Conservation (phyloP, 1,140 invertebrate genomes). For the Drosophila bocki region DNA sequence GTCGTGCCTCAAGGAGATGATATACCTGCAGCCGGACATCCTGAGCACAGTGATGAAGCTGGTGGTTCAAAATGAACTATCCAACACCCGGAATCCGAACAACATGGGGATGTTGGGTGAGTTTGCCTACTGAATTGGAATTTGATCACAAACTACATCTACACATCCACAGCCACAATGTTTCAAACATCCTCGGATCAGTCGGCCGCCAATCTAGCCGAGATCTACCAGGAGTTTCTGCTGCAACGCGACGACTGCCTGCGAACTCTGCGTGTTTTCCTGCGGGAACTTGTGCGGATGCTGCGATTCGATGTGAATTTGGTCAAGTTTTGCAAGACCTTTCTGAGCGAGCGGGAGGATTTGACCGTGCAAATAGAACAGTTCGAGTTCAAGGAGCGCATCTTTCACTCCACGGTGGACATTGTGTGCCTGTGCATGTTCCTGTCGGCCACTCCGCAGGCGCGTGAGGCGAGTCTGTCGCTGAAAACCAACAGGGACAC, state of each 20-base stretch:
- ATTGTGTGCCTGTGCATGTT: slow-evolving; percentile 94
- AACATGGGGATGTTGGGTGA: slow-evolving; percentile 90
- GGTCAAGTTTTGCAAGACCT: slow-evolving; percentile 88
- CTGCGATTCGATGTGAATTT: slow-evolving; percentile 93
- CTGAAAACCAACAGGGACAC: slow-evolving; percentile 74
- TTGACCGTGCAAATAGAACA: slow-evolving; percentile 85
- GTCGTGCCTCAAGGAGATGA: slow-evolving; percentile 91
- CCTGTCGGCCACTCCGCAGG: slow-evolving; percentile 90
- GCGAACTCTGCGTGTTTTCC: slow-evolving; percentile 91
- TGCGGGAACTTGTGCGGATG: slow-evolving; percentile 93
- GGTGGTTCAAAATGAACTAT: slow-evolving; percentile 97
- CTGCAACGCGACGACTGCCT: slow-evolving; percentile 96
- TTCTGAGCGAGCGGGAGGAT: slow-evolving; percentile 89
- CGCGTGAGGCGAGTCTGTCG: slow-evolving; percentile 88
- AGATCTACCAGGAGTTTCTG: slow-evolving; percentile 94
- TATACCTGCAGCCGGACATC: slow-evolving; percentile 89
- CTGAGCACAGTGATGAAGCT: slow-evolving; percentile 94
- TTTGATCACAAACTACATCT: neutral
- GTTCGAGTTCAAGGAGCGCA: slow-evolving; percentile 92
- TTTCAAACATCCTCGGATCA: slow-evolving; percentile 92
- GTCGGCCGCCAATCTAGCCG: slow-evolving; percentile 91
- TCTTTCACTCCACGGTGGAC: slow-evolving; percentile 93
- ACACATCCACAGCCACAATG: slow-evolving; percentile 88
- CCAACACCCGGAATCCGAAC: slow-evolving; percentile 95
- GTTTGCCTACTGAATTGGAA: neutral